These are phyloP conservation scores for Stomatorhinus ivindoensis DNA, from an alignment of 2,113 vertebrate species.

Conservation along the genomic window DNA sequence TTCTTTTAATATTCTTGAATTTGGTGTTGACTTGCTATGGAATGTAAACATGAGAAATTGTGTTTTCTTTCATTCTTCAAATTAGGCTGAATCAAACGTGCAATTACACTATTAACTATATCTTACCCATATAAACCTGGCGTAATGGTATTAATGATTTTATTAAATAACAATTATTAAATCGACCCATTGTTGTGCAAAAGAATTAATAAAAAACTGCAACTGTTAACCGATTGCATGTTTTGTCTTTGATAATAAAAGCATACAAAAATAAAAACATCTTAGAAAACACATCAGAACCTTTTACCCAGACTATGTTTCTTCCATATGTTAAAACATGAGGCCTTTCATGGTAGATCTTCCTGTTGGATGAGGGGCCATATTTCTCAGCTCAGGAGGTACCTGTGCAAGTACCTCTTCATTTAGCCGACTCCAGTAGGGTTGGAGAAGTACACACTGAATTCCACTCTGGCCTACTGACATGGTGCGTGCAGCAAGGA, in stretches of 20 bases:
- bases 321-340: not conserved
- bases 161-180: not conserved
- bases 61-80: not conserved
- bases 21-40: not conserved
- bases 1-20: not conserved
- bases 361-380: conserved; percentile 90
- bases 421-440: conserved; percentile 73
- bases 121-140: not conserved
- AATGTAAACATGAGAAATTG: not conserved
- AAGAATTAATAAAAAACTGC: not conserved
- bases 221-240: not conserved
- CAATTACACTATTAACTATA: not conserved
- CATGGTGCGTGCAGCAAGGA: conserved; percentile 76
- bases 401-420: conserved; percentile 84
- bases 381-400: conserved; percentile 81
- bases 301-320: not conserved
- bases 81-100: not conserved
- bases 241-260: not conserved
- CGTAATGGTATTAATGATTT: not conserved
- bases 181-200: not conserved
- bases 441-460: conserved; percentile 72
- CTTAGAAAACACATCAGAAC: not conserved
- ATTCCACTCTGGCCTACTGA: conserved; percentile 67
- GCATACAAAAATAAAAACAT: conserved; percentile 6
- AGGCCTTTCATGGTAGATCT: conserved; percentile 71